Base-by-base conservation (phyloP, 2,888 invertebrate genomes). In the Drosophila setosimentum region DNA sequence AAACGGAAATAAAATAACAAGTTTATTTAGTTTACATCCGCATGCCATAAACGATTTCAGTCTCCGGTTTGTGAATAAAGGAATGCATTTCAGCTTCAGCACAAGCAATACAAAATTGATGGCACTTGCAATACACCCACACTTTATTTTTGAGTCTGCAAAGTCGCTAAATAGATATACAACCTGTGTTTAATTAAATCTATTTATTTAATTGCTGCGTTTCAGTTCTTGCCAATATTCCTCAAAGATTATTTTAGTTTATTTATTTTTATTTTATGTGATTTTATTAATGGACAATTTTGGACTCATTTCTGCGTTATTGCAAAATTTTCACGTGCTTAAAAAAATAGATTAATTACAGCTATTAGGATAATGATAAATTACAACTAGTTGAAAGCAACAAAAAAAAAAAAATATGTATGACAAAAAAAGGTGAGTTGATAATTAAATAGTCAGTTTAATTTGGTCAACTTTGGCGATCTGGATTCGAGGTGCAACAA, bases 261-360 rank as follows among this genome's bases (percentile, higher is more conserved):
- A 32, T 30, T 32, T 51, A 29, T 16, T 29, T 30, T 0, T 30
- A 30, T n/a, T 32, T 48, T 49, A 27, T 29, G 1, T 2, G 40
- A 40, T 13, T 32, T 68, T 40, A 45, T 42, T 45, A 27, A 48
- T 48, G 33, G 40, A 54, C 57, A 76, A 76, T 61, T 61, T 76
- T 18, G 45, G n/a, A 49, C 45, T 48, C 21, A 40, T 33, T 35
- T 27, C 40, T 53, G 40, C 48, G 42, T 49, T 55, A 69, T 37
- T 50, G 68, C 27, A 37, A 73, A 73, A 59, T 63, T 72, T 73
- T 42, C 8, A 59, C 53, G 48, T 27, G 35, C 33, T 45, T 18
- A 35, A 59, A n/a, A 24, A 59, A 11, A 24, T 21, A 13, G 24
- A 37, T 32, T 33, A 49, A 16, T 58, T 64, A 53, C 32, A 51